phyloP scores from a whole-genome alignment of 2,797 vertebrate species.

The Sebastiscus albofasciatus region DNA sequence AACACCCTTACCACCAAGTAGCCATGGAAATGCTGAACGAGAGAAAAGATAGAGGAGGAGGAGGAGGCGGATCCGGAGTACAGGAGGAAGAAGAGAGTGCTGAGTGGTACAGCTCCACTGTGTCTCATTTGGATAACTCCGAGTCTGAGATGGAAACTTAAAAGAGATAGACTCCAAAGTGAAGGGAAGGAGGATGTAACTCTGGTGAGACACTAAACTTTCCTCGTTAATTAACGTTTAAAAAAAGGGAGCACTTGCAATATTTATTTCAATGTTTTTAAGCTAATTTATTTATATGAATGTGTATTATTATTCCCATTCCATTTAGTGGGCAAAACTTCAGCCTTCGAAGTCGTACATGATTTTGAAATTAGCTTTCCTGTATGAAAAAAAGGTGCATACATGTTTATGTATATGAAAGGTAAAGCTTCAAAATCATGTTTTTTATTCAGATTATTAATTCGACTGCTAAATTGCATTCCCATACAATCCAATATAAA shows the following conservation, averaged over 20 bases:
- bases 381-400: neutral
- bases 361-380: constrained; percentile 30
- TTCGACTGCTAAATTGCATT: constrained; percentile 47
- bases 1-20: constrained; percentile 87
- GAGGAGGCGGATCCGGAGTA: constrained; percentile 46
- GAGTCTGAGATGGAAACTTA: constrained; percentile 76
- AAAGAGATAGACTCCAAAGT: constrained; percentile 20
- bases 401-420: neutral
- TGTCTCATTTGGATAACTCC: constrained; percentile 81
- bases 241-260: constrained; percentile 70
- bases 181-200: neutral
- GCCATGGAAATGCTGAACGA: constrained; percentile 81
- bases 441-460: constrained; percentile 24
- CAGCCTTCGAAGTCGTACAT: constrained; percentile 22
- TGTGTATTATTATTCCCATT: constrained; percentile 59
- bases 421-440: constrained; percentile 10
- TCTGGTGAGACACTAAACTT: constrained; percentile 19
- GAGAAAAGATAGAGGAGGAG: constrained; percentile 61
- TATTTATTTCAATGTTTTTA: constrained; percentile 64
- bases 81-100: constrained; percentile 83
- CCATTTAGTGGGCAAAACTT: constrained; percentile 52
- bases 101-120: constrained; percentile 85
- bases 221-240: constrained; percentile 34
- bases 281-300: constrained; percentile 63
- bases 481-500: constrained; percentile 50